Evolutionary conservation across 2,888 invertebrate genomes (phyloP), one percentile per base, ranked within the genome.

Genomic region (Chrysopilus asiliformis): DNA sequence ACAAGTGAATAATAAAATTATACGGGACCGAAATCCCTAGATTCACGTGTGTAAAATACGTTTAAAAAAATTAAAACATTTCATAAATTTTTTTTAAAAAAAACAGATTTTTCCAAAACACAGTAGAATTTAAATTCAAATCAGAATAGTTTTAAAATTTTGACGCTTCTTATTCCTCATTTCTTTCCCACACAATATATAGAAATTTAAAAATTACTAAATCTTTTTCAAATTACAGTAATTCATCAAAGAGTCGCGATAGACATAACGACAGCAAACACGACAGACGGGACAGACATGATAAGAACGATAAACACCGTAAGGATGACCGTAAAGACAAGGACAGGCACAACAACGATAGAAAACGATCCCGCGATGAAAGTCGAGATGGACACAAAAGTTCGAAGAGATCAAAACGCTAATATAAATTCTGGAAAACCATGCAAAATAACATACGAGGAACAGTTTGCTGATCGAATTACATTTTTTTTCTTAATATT

Each of bases 311-410:
- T 15, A 19, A 38, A 13, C 42, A 44, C 30, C 38, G 39, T 26
- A 38, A 43, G 31, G 36, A 38, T 34, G 30, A 39, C 31, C 27
- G 33, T 32, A 45, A 43, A 37, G 28, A 39, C 32, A 22, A 22
- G 22, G 22, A 22, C 10, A 22, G 10, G 22, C 32, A 39, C 42
- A 60, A 62, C 40, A 65, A 58, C 45, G 68, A 69, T 50, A 74
- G 70, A 51, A 87, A 86, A 59, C 73, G 86, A 28, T 72, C 79
- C 25, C 72, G 84, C 16, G 84, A 85, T 41, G 80, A 78, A 47
- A 80, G 80, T 53, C 68, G 71, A 33, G 82, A 82, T 49, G 68
- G 68, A 45, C 68, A 65, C 39, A 70, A 70, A 53, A 72, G 75
- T 43, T 66, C 76, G 34, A 85, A 85, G 60, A 81, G 72, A 62